phyloP scores from a whole-genome alignment of 2,797 vertebrate genomes.

The Muraenolepis orangiensis region DNA sequence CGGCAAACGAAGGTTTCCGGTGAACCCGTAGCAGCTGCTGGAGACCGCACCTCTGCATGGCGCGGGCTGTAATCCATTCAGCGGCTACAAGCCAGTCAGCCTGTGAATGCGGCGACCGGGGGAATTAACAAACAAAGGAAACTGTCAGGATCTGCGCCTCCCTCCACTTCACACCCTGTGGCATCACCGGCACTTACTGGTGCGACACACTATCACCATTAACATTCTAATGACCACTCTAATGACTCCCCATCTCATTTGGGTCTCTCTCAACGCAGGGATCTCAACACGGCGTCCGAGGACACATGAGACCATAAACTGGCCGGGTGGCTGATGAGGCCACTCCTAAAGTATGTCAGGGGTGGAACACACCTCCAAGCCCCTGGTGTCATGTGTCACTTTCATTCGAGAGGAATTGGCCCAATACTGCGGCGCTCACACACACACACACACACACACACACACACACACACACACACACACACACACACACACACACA shows the following conservation, averaged over 20 bases:
- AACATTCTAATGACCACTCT: conserved; percentile 36
- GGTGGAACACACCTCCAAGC: conserved; percentile 61
- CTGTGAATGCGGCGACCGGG: neutral
- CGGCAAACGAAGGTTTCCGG: neutral
- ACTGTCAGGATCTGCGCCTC: conserved; percentile 20
- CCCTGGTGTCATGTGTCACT: conserved; percentile 24
- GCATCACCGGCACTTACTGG: conserved; percentile 3
- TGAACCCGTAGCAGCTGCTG: neutral
- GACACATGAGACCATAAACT: conserved; percentile 30
- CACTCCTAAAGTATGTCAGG: conserved; percentile 49
- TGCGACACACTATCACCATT: conserved; percentile 14
- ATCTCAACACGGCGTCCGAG: conserved; percentile 28
- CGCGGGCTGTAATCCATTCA: conserved; percentile 15
- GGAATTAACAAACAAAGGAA: conserved; percentile 35
- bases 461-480: no score
- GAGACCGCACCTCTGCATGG: neutral
- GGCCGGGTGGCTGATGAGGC: conserved; percentile 19
- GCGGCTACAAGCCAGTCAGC: conserved; percentile 16
- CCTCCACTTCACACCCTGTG: conserved; percentile 27
- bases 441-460: no score
- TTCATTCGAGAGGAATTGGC: conserved; percentile 17
- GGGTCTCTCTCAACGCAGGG: conserved; percentile 24
- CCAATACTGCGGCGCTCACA: neutral
- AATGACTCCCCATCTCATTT: conserved; percentile 15
- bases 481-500: no score